Conservation (phyloP, 2,113 vertebrate genomes). For the Suricata suricatta region DNA sequence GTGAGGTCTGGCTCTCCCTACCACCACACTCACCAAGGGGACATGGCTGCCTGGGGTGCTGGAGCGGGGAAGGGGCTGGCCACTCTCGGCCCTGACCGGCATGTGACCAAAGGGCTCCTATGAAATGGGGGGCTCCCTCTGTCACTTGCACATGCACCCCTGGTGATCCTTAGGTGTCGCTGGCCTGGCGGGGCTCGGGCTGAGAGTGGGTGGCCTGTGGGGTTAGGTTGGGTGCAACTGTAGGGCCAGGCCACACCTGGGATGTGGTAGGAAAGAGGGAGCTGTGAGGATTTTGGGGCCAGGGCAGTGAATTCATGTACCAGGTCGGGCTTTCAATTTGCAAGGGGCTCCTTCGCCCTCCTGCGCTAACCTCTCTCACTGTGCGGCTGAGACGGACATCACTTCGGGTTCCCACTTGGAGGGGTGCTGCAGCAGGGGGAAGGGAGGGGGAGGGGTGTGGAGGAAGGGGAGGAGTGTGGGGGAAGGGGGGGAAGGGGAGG, state of each 20-base stretch:
- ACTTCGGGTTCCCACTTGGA: neutral
- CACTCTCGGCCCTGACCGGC: neutral
- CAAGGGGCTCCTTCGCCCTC: neutral
- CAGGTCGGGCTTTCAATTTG: neutral
- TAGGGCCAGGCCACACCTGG: neutral
- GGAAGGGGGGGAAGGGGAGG: neutral
- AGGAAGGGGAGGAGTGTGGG: too few species aligned
- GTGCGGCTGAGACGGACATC: neutral
- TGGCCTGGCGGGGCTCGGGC: neutral
- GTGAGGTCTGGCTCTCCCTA: neutral
- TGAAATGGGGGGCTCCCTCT: neutral
- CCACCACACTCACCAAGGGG: accelerated
- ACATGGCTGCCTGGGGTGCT: neutral
- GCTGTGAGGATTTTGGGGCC: neutral
- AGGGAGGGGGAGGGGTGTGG: neutral
- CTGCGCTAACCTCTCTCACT: too few species aligned
- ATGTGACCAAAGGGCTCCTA: neutral
- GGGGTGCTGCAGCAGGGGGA: too few species aligned
- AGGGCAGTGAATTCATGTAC: too few species aligned
- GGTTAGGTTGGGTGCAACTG: neutral
- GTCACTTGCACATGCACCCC: too few species aligned
- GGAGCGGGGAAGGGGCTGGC: neutral
- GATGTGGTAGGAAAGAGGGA: neutral
- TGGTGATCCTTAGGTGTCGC: neutral
- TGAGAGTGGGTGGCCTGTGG: neutral